Base-by-base conservation (phyloP, 2,888 invertebrate species). In the Gari tellinella region DNA sequence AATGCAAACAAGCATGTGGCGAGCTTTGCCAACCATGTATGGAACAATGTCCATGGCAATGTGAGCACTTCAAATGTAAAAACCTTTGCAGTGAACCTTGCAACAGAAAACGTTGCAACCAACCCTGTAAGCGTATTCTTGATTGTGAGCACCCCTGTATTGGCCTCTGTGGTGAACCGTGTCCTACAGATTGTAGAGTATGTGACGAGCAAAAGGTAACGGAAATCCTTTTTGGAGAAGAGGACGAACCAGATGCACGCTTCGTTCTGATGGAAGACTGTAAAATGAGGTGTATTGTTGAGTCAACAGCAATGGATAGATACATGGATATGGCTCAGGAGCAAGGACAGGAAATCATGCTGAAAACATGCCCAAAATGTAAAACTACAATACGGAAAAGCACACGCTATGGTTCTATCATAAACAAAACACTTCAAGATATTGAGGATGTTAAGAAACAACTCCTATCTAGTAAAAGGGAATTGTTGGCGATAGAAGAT, bases 141-240 rank as follows among this genome's bases (percentile, higher is more conserved):
- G 56, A 81, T 41, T 95, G 95, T 72, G 72, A 66, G 12, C 88
- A 88, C 60, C 46, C 40, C 8, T 88, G 95, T 91, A 93, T 94
- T 88, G 95, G 95, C 14, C 93, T 95, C 51, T 96, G 96, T 92
- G 95, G 95, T 15, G 95, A 96, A 90, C 95, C 93, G 14, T 95
- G 95, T 89, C 95, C 95, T 23, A 90, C 90, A 43, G 86, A 94
- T 61, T 95, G 95, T 91, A 90, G 93, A 37, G 53, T 89, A n/a
- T 95, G 95, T 91, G 85, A 94, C 60, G 63, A 85, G 23, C 85
- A 89, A 8, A 84, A 76, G 49, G 74, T 80, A 1, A 81, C 72
- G 17, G 86, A 88, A 43, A 78, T 93, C 17, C 90, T 94, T 40
- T 92, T 93, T 79, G 93, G 93, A 1, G 81, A 73, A 48, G 94